Conservation (phyloP, 2,888 invertebrate species). For the Leptinotarsa peninsularis region DNA sequence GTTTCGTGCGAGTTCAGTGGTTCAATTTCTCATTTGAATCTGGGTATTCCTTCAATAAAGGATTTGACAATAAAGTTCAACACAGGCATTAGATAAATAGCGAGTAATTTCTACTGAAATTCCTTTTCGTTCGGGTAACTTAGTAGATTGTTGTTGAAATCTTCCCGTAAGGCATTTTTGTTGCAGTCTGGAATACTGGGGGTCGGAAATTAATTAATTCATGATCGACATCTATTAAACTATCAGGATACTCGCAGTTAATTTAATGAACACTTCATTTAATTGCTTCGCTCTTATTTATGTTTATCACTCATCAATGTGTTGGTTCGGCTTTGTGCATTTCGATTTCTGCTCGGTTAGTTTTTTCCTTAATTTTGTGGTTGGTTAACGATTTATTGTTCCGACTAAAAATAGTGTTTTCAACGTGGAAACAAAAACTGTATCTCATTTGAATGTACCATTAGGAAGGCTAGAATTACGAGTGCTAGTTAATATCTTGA, state of each 20-base stretch:
- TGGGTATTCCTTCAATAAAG: background rate
- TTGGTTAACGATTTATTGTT: background rate
- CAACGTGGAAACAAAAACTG: background rate
- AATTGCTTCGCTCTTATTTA: constrained; percentile 22
- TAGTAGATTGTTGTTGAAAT: constrained; percentile 20
- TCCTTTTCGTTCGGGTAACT: constrained; percentile 7
- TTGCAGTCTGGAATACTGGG: constrained; percentile 18
- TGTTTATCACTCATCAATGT: constrained; percentile 16
- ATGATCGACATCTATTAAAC: constrained; percentile 26
- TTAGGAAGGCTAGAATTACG: too few species aligned
- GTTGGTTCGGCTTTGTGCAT: background rate
- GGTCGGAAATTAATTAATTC: constrained; percentile 29
- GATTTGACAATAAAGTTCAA: background rate
- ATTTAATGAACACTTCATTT: constrained; percentile 29
- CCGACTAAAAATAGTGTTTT: background rate
- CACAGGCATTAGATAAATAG: background rate
- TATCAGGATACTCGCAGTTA: constrained; percentile 26
- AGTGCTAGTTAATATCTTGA: too few species aligned
- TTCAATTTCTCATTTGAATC: background rate
- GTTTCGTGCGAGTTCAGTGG: background rate
- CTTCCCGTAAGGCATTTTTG: constrained; percentile 19
- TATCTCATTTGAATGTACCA: too few species aligned
- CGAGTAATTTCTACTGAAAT: background rate
- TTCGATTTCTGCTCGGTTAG: constrained; percentile 15
- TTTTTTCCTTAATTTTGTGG: constrained; percentile 4